Conservation (phyloP, 2,797 vertebrate species). For the Harpagifer antarcticus region DNA sequence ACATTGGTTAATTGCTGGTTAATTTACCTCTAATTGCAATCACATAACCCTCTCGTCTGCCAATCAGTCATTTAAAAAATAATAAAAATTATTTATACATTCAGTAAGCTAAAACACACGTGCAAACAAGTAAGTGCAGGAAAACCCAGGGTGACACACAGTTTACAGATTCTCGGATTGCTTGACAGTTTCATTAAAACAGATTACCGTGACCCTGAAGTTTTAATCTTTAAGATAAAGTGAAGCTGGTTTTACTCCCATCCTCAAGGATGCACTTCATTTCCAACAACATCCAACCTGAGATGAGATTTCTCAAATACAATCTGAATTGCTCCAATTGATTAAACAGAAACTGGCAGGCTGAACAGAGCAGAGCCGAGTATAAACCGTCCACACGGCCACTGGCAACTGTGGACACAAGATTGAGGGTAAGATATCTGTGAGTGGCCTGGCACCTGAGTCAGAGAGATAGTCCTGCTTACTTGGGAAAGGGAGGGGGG, state of each 20-base stretch:
- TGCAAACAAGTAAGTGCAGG: conserved; percentile 3
- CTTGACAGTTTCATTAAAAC: conserved; percentile 76
- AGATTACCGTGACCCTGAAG: conserved; percentile 68
- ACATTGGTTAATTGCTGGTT: conserved; percentile 84
- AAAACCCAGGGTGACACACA: conserved; percentile 10
- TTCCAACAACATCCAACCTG: conserved; percentile 66
- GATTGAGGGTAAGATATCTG: conserved; percentile 76
- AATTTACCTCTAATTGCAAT: conserved; percentile 81
- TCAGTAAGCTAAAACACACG: conserved; percentile 33
- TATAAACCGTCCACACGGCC: conserved; percentile 66
- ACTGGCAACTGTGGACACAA: conserved; percentile 77
- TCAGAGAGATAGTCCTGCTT: conserved; percentile 70
- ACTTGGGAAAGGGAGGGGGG: conserved; percentile 22
- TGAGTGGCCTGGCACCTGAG: conserved; percentile 75
- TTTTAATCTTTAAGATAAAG: conserved; percentile 77
- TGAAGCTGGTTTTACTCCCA: conserved; percentile 63
- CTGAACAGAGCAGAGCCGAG: conserved; percentile 62
- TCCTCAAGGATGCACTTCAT: conserved; percentile 70
- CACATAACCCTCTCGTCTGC: conserved; percentile 75
- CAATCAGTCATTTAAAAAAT: conserved; percentile 74
- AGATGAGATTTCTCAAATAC: conserved; percentile 76
- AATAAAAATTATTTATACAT: conserved; percentile 41
- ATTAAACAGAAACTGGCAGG: conserved; percentile 77
- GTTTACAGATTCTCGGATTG: conserved; percentile 63
- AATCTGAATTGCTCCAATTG: conserved; percentile 75